Percentiles rank a stretch among this genome's conserved stretches.
Conservation (phyloP, 2,797 vertebrate species). For the Cetoscarus ocellatus region DNA sequence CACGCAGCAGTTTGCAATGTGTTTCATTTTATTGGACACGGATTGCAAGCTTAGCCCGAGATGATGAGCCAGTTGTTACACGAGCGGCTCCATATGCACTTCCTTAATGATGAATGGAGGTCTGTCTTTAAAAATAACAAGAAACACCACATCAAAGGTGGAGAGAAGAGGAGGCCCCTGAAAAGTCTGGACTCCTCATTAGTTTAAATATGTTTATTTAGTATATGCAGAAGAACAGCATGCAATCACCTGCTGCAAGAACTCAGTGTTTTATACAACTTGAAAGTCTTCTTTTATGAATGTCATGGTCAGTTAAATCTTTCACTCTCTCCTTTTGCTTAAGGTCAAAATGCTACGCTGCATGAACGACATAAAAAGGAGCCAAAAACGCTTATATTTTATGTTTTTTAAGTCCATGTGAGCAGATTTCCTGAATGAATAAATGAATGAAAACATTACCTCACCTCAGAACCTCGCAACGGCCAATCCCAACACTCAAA, state of each 20-base stretch:
- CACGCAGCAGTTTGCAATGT: conserved; percentile 20
- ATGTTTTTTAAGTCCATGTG: background rate
- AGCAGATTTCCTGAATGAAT: conserved; percentile 14
- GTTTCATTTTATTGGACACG: conserved; percentile 33
- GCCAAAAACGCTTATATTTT: background rate
- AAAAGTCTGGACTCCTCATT: background rate
- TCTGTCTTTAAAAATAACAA: conserved; percentile 1
- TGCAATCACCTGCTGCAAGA: background rate
- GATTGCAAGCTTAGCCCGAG: conserved; percentile 1
- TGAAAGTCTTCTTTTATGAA: background rate
- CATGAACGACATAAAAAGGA: background rate
- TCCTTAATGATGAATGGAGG: conserved; percentile 10
- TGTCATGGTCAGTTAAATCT: background rate
- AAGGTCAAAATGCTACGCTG: background rate
- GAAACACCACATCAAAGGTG: conserved; percentile 23
- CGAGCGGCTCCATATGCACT: conserved; percentile 6
- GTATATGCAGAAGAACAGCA: background rate
- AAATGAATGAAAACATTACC: conserved; percentile 23
- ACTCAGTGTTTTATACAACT: background rate
- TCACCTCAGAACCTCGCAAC: conserved; percentile 16
- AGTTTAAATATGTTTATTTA: background rate
- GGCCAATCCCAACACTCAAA: conserved; percentile 29
- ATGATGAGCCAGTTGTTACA: conserved; percentile 17
- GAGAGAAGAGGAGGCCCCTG: background rate
- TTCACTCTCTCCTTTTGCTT: background rate